A percentile compares a stretch with the other conserved stretches of the same genome.
Conservation (phyloP, 92 coral and sea anemone species). For the Umimayanthus kanabou region DNA sequence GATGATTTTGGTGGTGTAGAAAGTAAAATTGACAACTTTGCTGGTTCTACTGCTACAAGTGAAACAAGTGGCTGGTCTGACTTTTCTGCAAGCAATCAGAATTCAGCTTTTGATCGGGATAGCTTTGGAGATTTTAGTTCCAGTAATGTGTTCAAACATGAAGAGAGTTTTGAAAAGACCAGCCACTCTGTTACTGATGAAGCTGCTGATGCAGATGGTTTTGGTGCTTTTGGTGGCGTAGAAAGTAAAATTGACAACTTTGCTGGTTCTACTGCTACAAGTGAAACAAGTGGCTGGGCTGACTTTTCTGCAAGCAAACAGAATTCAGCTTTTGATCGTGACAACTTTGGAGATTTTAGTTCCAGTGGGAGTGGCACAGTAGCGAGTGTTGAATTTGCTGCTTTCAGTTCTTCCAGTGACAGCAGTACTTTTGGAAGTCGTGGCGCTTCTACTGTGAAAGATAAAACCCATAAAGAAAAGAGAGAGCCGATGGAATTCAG, state of each 20-base stretch:
- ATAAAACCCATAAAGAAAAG: background rate
- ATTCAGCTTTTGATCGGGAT: background rate
- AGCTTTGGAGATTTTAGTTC: slow-evolving; percentile 32
- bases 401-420: background rate
- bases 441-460: background rate
- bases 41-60: background rate
- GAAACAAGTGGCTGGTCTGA: slow-evolving; percentile 14
- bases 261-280: background rate
- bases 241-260: background rate
- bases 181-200: background rate
- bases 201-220: slow-evolving; percentile 11
- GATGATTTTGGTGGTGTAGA: slow-evolving; percentile 3
- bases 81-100: slow-evolving; percentile 11
- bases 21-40: slow-evolving; percentile 7
- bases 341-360: slow-evolving; percentile 25
- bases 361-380: background rate
- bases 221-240: slow-evolving; percentile 9
- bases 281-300: slow-evolving; percentile 23
- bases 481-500: background rate
- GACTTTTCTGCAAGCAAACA: slow-evolving; percentile 9
- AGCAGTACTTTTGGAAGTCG: background rate
- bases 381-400: background rate
- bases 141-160: slow-evolving; percentile 1
- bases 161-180: background rate
- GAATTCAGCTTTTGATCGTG: background rate